Evolutionary conservation across 2,797 vertebrate genomes (phyloP), one percentile per base, ranked within the genome.

Genomic region (Malurus splendens): DNA sequence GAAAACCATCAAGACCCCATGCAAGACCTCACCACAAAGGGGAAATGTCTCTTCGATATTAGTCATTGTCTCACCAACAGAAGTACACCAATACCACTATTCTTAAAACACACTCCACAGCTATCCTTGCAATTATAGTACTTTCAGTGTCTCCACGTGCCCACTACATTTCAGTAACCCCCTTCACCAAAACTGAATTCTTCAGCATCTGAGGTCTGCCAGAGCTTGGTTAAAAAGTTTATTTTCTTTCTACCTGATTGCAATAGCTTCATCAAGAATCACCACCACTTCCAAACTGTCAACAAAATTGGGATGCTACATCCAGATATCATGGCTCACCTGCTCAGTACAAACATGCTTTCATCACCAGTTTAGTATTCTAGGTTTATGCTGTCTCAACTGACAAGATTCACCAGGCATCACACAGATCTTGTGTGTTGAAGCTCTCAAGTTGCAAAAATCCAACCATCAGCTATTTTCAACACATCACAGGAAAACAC

Each of bases 381-480:
- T 54, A 59, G 14, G 16, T 41, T 72, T 33, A 23, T 24, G 54
- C 23, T 28, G 15, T 38, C 61, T 75, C 42, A 77, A 80, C 57
- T 10, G 10, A 75, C 14, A 68, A 66, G 41, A 68, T 59, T 54
- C 52, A 70, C 12, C 32, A 62, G 62, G 36, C 28, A 48, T 38
- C 54, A 65, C 25, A 27, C 0, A 61, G 27, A 20, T 32, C 27
- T 68, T 14, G 1, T 1, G 0, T 45, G 33, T 8, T 9, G 25
- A 67, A 81, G 36, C 10, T 72, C 41, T 81, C 45, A 62, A 79
- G 41, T 4, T 65, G 39, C 54, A 61, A 39, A 1, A 0, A 45
- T 62, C n/a, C 55, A 82, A 17, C 8, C 24, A 76, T 14, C 48
- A 82, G 24, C 33, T 70, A 45, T 73, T 84, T 81, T 76, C 77